phyloP scores from a whole-genome alignment of 2,797 vertebrate genomes.

The Trichosurus vulpecula region DNA sequence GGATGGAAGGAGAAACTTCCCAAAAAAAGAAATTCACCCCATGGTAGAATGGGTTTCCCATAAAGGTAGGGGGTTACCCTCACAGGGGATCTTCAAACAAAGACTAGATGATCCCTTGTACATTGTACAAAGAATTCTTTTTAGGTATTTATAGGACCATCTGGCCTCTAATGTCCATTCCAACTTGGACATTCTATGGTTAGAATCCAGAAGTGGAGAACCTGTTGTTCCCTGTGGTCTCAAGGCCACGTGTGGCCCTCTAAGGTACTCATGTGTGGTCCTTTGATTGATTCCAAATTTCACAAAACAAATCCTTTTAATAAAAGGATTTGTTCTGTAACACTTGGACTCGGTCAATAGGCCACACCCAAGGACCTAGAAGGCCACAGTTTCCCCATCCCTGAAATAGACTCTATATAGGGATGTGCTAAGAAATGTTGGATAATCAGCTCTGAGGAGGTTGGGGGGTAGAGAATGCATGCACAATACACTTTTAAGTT shows the following conservation, averaged over 20 bases:
- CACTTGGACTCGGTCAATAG: too few species aligned
- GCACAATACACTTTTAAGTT: neutral
- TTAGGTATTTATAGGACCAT: neutral
- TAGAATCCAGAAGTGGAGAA: neutral
- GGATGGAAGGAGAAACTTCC: neutral
- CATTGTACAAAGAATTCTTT: neutral
- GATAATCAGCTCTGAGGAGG: neutral
- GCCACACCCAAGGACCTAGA: too few species aligned
- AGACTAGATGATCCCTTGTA: neutral
- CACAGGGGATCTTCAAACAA: neutral
- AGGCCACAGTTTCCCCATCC: too few species aligned
- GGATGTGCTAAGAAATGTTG: neutral
- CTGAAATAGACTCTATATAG: neutral
- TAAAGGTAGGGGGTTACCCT: neutral
- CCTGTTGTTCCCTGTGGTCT: too few species aligned
- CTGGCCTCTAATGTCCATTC: neutral
- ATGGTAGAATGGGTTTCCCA: neutral
- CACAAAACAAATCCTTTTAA: too few species aligned
- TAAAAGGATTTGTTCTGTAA: too few species aligned
- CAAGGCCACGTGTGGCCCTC: too few species aligned
- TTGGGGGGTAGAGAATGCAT: neutral
- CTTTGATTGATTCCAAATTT: too few species aligned
- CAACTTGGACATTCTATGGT: neutral
- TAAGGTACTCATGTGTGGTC: too few species aligned
- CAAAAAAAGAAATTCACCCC: neutral